Evolutionary conservation across 1,140 invertebrate species (phyloP), one percentile per base, ranked within the genome.

Genomic region (Pseudomyrmex pallidus): DNA sequence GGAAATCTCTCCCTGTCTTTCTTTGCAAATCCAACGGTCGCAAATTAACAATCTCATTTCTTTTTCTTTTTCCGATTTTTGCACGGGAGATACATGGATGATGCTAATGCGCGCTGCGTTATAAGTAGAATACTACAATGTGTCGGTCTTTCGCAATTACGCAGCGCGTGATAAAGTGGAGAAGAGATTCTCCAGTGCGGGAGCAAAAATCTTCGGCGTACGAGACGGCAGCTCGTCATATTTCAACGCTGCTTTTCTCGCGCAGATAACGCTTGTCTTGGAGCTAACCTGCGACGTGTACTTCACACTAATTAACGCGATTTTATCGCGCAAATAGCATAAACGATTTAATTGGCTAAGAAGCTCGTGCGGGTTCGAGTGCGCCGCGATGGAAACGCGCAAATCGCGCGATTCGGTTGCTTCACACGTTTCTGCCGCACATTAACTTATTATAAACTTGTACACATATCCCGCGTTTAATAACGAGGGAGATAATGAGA

Each of bases 281-380:
- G n/a, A 74, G 12, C 4, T 61, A 22, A 4, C 2, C 44, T 4
- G 4, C 22, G 9, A 74, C n/a, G 44, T 15, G 44, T 62, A 48
- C 46, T 22, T 74, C n/a, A 7, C 35, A 74, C 13, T 35, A 25
- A 68, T 54, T 73, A 59, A 20, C 12, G 44, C 9, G 20, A 52
- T 12, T 52, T 52, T 44, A 64, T 74, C 13, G 5, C 5, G 59
- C 17, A 13, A 62, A 62, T 62, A 63, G 1, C 9, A 9, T 73
- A 62, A 62, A 25, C 25, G 48, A 74, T 63, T 74, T 63, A 25
- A 74, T 72, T 56, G 56, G 10, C 35, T 7, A 13, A 13, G 20
- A 25, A 25, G 59, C 12, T 4, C 12, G 20, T 4, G 20, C 20
- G 20, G 5, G 35, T 35, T 35, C 59, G 20, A 22, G 5, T 15